These are phyloP conservation scores for Brachyrhaphis roseni DNA, from an alignment of 2,797 vertebrate species.

Conservation along the genomic window DNA sequence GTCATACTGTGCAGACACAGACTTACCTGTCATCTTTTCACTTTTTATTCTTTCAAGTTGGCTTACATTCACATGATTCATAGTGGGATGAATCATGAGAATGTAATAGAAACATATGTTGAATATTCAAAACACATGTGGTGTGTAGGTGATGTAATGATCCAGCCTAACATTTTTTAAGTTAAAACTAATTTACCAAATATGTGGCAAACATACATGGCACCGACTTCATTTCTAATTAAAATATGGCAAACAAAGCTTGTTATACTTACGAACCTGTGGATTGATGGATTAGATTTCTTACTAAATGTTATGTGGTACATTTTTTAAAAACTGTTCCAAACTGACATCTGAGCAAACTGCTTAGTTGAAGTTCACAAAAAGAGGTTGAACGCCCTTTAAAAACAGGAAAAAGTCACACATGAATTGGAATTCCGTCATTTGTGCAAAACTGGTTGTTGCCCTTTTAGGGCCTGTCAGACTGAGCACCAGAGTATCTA, in stretches of 20 bases:
- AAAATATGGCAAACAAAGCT: neutral
- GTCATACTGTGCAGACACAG: neutral
- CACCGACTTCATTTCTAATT: neutral
- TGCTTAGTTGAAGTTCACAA: conserved; percentile 25
- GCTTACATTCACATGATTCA: too few relatives aligned
- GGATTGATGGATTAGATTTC: neutral
- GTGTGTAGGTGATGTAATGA: conserved; percentile 5
- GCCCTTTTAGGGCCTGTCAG: conserved; percentile 67
- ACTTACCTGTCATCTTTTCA: neutral
- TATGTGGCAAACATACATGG: neutral
- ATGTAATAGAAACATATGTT: neutral
- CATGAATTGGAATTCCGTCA: conserved; percentile 18
- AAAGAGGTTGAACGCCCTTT: conserved; percentile 38
- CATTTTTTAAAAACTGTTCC: neutral
- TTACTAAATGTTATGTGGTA: conserved; percentile 3
- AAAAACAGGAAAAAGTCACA: conserved; percentile 67
- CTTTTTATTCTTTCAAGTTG: neutral
- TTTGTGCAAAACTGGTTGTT: conserved; percentile 50
- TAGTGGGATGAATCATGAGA: neutral
- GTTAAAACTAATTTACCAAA: conserved; percentile 4
- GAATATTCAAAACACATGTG: neutral
- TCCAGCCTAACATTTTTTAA: neutral
- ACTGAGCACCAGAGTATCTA: conserved; percentile 39
- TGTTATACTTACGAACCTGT: neutral
- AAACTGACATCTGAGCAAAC: conserved; percentile 39